Base-by-base conservation (phyloP, 2,113 vertebrate genomes). In the Porphyrio hochstetteri region DNA sequence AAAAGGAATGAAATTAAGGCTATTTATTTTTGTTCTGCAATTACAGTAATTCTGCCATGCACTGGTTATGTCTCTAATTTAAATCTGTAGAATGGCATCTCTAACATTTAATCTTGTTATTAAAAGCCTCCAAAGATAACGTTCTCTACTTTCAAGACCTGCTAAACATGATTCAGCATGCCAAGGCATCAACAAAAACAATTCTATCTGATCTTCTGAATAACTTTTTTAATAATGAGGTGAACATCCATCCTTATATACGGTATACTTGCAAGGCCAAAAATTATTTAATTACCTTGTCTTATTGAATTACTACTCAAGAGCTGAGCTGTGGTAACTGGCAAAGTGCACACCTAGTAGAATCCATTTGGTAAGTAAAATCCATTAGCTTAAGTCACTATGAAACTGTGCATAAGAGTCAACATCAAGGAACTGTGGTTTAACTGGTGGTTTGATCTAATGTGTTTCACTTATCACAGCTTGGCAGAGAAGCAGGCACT, bases 371-470 rank as follows among this genome's bases (percentile, higher is more conserved):
- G 64, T 88, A 82, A 93, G 86, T 89, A 93, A 95, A 97, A 92
- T 88, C 86, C 95, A 95, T 97, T 97, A 96, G 48, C 29, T 93
- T 92, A 97, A 95, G 89, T 80, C 80, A 71, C 86, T 81, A 56
- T 68, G 72, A 86, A 95, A 91, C 69, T 53, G 60, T 46, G 42
- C 81, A 60, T 64, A 84, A 84, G 77, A 95, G 81, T 91, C 52
- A 71, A 74, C 65, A 75, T 92, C 77, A 75, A 93, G 83, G 77
- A 84, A 38, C 1, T 95, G 94, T 95, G 95, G 95, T 95, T 93
- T 86, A 92, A 86, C 56, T 84, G 53, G 88, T 88, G 88, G 91
- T 92, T 95, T 86, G 60, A 92, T 91, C 80, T 93, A 94, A 95
- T 95, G 91, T 60, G 35, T 86, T 95, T 64, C 80, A 56, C 57